Conservation (phyloP, 2,888 invertebrate genomes). For the Brachyopa scutellaris region DNA sequence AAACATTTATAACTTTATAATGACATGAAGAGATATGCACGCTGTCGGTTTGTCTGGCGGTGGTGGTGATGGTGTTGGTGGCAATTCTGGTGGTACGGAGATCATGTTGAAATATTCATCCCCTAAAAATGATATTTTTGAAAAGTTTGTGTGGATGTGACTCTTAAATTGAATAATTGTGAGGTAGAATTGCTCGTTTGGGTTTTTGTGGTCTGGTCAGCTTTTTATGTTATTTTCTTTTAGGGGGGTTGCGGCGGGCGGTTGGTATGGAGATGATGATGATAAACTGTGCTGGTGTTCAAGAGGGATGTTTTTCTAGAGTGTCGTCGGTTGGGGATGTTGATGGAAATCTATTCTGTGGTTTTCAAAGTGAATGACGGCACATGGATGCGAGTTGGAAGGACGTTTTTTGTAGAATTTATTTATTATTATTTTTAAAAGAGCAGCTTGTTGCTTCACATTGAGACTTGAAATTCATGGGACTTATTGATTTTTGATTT, state of each 20-base stretch:
- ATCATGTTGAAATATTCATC: conserved; percentile 41
- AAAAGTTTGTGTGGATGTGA: conserved; percentile 35
- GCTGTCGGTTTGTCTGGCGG: not conserved
- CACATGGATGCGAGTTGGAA: not conserved
- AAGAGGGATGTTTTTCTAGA: conserved; percentile 7
- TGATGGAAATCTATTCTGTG: conserved; percentile 10
- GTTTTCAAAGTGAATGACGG: not conserved
- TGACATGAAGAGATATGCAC: not conserved
- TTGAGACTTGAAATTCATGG: not conserved
- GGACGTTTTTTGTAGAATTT: not conserved
- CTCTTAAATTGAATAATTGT: conserved; percentile 52
- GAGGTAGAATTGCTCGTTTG: conserved; percentile 30
- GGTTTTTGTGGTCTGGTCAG: conserved; percentile 23
- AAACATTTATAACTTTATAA: conserved; percentile 56
- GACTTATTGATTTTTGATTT: not conserved
- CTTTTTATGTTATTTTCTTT: no score
- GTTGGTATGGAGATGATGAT: not conserved
- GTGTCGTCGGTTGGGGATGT: not conserved
- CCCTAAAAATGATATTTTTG: conserved; percentile 38
- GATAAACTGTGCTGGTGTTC: not conserved
- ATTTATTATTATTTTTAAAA: no score
- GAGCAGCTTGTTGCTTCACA: conserved; percentile 19
- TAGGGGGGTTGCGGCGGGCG: no score
- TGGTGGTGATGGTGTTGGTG: not conserved
- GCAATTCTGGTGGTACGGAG: not conserved